Base-by-base conservation (phyloP, 2,113 vertebrate species). In the Lepidothrix coronata region DNA sequence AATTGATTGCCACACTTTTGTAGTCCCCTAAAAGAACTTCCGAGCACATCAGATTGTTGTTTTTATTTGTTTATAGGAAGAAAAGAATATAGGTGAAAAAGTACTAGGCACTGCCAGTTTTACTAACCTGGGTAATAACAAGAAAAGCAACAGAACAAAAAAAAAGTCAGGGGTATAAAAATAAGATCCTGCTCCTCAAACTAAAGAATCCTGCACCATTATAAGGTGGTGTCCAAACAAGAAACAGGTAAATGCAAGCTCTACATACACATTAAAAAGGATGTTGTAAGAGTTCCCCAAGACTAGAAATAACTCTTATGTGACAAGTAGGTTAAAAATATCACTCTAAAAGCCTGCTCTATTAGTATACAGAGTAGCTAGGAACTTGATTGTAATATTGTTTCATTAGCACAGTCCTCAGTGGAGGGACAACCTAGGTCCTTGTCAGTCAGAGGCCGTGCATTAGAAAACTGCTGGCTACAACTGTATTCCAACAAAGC, bases 91-190 rank as follows among this genome's bases (percentile, higher is more conserved):
- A 94, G 55, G 79, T 90, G 84, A 93, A 93, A 89, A 93, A 93
- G 80, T 71, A 91, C 15, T 55, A 91, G 55, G 78, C 75, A 90
- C 79, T 83, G 95, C 77, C 92, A 92, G 61, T 86, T 92, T 68
- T 65, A 83, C 79, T 91, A 85, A 85, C 37, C 30, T 94, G 16
- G n/a, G 52, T 62, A 91, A 15, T 67, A 93, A 81, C 39, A 86
- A 97, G 95, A 95, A 94, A 95, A 91, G 49, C 49, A 95, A 80
- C 9, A 84, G 72, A 95, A 96, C 6, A 91, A 93, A 95, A 94
- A 88, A 94, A 88, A 77, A 71, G 41, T 76, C 49, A 85, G 31
- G 49, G 27, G 30, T 92, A 86, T 78, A 88, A 96, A 95, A 91
- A 71, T 58, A 91, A 93, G 91, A 97, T 62, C 73, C 51, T 74